These are phyloP conservation scores for Coboldia fuscipes DNA, from an alignment of 1,140 invertebrate genomes.

Conservation along the genomic window DNA sequence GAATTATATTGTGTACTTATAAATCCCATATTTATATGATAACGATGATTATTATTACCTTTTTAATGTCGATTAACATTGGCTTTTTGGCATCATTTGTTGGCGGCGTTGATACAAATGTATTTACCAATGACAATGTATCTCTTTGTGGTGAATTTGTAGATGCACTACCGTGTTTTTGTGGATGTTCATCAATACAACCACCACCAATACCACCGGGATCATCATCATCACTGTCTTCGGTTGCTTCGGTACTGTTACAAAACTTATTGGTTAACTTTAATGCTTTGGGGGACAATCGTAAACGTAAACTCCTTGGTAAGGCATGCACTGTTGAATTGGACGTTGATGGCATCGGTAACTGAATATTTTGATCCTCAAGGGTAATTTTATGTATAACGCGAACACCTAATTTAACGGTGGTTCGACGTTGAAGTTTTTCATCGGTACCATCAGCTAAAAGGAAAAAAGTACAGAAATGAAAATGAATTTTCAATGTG, in stretches of 20 bases:
- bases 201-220: neutral
- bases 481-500: neutral
- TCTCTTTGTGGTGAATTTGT: too few species aligned
- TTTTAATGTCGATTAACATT: too few species aligned
- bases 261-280: slow-evolving; percentile 1
- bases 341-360: neutral
- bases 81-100: too few species aligned
- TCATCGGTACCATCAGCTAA: slow-evolving; percentile 53
- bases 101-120: too few species aligned
- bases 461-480: slow-evolving; percentile 6
- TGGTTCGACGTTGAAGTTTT: slow-evolving; percentile 46
- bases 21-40: too few species aligned
- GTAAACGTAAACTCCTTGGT: neutral
- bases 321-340: neutral
- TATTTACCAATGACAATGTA: too few species aligned
- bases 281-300: slow-evolving; percentile 4
- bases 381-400: slow-evolving; percentile 31
- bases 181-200: too few species aligned
- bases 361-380: slow-evolving; percentile 4
- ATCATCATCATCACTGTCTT: neutral
- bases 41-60: too few species aligned
- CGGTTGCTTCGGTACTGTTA: neutral
- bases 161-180: too few species aligned
- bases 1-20: too few species aligned
- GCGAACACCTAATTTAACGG: slow-evolving; percentile 64